Percentiles rank a stretch among this genome's conserved stretches.
Conservation (phyloP, 2,113 vertebrate genomes). For the Verasper variegatus region DNA sequence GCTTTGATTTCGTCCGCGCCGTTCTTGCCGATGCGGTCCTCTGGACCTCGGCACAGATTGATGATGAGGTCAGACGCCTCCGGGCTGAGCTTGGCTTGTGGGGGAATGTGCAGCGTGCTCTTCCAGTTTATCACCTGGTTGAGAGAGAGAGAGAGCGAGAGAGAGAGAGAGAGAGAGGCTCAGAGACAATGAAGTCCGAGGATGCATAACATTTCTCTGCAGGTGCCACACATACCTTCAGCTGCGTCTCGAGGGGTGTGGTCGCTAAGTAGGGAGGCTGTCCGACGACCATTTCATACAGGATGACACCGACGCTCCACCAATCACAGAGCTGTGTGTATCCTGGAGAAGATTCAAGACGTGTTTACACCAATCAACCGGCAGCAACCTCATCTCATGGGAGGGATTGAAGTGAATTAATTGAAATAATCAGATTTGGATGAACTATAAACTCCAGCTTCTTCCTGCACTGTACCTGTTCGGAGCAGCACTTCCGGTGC, state of each 20-base stretch:
- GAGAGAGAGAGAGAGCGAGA: background rate
- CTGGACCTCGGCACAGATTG: constrained; percentile 93
- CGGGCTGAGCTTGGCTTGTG: constrained; percentile 90
- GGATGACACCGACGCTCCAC: constrained; percentile 99
- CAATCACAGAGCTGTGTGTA: constrained; percentile 98
- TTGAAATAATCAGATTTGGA: too few species aligned
- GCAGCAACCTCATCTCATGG: too few species aligned
- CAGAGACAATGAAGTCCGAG: background rate
- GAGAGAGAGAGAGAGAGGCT: background rate
- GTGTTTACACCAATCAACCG: background rate
- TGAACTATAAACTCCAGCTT: too few species aligned
- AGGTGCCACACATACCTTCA: constrained; percentile 88
- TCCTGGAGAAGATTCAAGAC: constrained; percentile 67
- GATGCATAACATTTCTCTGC: constrained; percentile 1
- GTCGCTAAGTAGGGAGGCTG: constrained; percentile 97
- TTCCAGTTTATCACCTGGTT: constrained; percentile 98
- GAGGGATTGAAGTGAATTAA: too few species aligned
- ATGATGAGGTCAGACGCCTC: constrained; percentile 96
- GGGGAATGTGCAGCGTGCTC: constrained; percentile 92
- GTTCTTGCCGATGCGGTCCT: constrained; percentile 95
- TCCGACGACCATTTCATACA: constrained; percentile 99
- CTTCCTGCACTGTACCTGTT: constrained; percentile 84
- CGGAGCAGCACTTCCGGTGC: constrained; percentile 95
- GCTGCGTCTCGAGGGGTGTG: constrained; percentile 96
- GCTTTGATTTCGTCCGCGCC: constrained; percentile 97